These are phyloP conservation scores for Nebria ingens DNA, from an alignment of 1,140 invertebrate genomes.

Conservation along the genomic window DNA sequence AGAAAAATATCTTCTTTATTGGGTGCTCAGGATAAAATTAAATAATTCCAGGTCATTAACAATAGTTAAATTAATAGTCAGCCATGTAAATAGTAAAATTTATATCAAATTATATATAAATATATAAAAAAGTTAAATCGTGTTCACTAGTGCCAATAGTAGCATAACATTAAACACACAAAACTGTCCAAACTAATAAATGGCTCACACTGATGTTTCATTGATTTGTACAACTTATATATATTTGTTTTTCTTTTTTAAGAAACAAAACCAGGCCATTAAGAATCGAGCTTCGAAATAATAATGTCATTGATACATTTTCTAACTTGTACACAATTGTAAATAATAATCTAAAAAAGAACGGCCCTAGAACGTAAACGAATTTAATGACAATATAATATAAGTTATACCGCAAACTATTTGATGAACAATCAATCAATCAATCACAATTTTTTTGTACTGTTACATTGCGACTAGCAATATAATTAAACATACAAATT, in stretches of 20 bases:
- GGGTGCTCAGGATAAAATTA: too few relatives aligned
- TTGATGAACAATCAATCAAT: not conserved
- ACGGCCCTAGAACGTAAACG: slow-evolving; percentile 15
- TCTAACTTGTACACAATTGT: not conserved
- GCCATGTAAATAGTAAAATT: too few relatives aligned
- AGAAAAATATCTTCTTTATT: too few relatives aligned
- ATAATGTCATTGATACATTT: too few relatives aligned
- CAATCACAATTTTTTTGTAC: slow-evolving; percentile 6
- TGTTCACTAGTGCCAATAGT: not conserved
- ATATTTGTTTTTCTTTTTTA: not conserved
- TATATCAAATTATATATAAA: too few relatives aligned
- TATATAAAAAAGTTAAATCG: not conserved
- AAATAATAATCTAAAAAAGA: not conserved
- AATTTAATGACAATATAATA: slow-evolving; percentile 29
- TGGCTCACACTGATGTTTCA: not conserved
- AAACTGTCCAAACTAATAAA: not conserved
- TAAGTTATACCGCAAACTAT: not conserved
- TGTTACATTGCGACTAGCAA: not conserved
- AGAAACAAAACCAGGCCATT: not conserved
- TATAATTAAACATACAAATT: not conserved
- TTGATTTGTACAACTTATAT: not conserved
- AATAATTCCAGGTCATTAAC: too few relatives aligned
- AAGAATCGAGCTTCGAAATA: not conserved
- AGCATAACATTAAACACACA: not conserved
- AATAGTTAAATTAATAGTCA: too few relatives aligned